Evolutionary conservation across 2,797 vertebrate species (phyloP).

Genomic region (Hybognathus amarus): DNA sequence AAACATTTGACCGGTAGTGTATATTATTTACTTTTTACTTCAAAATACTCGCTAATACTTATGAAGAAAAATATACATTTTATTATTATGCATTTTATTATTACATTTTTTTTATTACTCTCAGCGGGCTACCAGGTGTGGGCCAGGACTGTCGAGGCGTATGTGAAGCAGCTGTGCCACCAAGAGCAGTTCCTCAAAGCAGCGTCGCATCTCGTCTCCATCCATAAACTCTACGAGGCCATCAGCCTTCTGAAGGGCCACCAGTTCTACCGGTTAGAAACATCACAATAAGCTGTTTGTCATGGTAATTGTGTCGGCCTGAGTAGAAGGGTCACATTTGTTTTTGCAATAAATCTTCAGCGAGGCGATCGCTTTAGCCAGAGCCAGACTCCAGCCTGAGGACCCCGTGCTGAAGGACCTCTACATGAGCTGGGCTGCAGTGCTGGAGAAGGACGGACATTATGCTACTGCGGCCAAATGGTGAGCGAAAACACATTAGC

Average conservation of each 20-base stretch:
- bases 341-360: constrained; percentile 66
- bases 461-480: constrained; percentile 93
- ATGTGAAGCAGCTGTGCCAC: constrained; percentile 90
- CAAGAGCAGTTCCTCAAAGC: constrained; percentile 96
- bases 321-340: background rate
- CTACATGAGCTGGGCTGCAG: constrained; percentile 87
- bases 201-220: constrained; percentile 89
- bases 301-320: background rate
- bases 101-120: background rate
- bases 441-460: constrained; percentile 93
- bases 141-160: constrained; percentile 87
- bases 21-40: too few relatives aligned
- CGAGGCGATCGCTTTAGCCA: constrained; percentile 91
- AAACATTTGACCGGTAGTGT: too few relatives aligned
- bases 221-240: constrained; percentile 90
- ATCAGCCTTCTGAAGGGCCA: constrained; percentile 87
- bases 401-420: constrained; percentile 88
- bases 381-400: constrained; percentile 86
- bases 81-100: too few relatives aligned
- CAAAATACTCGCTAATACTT: too few relatives aligned
- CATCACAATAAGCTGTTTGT: too few relatives aligned
- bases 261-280: constrained; percentile 86
- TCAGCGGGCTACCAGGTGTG: constrained; percentile 90
- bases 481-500: constrained; percentile 67
- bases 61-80: too few relatives aligned